Conservation (phyloP, 2,888 invertebrate species). For the Cephus rjabovi region DNA sequence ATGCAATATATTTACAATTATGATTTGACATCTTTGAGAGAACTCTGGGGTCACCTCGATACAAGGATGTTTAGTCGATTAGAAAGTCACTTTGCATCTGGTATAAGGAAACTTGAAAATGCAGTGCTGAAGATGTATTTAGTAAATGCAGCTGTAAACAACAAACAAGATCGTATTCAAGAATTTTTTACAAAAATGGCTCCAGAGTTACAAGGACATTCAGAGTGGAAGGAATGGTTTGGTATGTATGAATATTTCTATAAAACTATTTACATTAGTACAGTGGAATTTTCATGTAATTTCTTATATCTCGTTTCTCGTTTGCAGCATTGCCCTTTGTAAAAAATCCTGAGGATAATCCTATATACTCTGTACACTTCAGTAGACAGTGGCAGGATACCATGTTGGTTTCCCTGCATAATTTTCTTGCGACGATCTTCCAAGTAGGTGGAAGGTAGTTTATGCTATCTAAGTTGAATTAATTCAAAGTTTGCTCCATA, state of each 20-base stretch:
- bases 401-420: conserved; percentile 88
- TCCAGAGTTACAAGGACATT: conserved; percentile 86
- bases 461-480: neutral
- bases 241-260: conserved; percentile 70
- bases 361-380: conserved; percentile 88
- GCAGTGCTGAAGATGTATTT: conserved; percentile 90
- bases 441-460: conserved; percentile 68
- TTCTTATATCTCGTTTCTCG: conserved; percentile 16
- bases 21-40: conserved; percentile 83
- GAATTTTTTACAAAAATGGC: conserved; percentile 93
- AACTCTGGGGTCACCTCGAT: conserved; percentile 92
- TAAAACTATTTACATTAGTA: neutral
- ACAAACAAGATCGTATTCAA: conserved; percentile 84
- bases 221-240: conserved; percentile 98
- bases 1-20: conserved; percentile 79
- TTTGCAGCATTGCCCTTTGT: conserved; percentile 87
- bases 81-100: conserved; percentile 84
- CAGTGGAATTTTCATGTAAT: conserved; percentile 5
- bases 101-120: conserved; percentile 86
- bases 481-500: too few relatives aligned
- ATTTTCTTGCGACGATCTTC: conserved; percentile 91
- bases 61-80: conserved; percentile 87
- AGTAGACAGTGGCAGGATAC: conserved; percentile 97
- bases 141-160: conserved; percentile 85
- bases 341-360: conserved; percentile 91